Percentiles rank a stretch among this genome's conserved stretches.
Conservation (phyloP, 2,797 vertebrate species). For the Gymnoscopelus braueri region DNA sequence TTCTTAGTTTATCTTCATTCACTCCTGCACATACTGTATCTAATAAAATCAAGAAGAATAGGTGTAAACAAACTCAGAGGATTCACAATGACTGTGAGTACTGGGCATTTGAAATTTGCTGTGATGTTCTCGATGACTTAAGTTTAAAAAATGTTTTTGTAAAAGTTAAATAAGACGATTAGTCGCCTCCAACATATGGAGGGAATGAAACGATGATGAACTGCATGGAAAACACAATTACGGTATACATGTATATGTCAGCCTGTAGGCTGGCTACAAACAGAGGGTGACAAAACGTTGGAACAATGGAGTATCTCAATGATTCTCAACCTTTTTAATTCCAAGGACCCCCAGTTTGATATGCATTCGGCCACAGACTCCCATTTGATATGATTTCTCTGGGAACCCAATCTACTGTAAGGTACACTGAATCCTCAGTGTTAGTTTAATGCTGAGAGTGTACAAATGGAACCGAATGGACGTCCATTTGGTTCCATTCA, state of each 20-base stretch:
- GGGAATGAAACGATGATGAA: conserved; percentile 35
- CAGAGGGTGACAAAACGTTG: conserved; percentile 9
- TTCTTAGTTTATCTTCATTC: conserved; percentile 1
- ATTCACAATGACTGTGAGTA: conserved; percentile 28
- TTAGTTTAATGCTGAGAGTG: no score
- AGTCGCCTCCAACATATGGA: conserved; percentile 38
- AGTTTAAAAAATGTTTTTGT: conserved; percentile 26
- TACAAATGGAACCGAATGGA: no score
- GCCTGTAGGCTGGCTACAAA: no score
- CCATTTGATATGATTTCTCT: no score
- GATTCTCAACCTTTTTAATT: no score
- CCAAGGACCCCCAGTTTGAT: no score
- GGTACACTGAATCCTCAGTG: no score
- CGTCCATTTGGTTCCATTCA: no score
- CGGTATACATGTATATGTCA: conserved; percentile 23
- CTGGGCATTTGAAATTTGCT: conserved; percentile 24
- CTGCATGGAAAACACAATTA: conserved; percentile 36
- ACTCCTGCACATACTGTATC: conserved; percentile 36
- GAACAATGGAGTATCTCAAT: conserved; percentile 9
- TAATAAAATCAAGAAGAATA: conserved; percentile 39
- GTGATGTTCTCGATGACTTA: not conserved
- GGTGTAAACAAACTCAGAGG: conserved; percentile 47
- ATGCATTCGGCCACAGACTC: no score
- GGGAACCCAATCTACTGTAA: no score
- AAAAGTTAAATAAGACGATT: conserved; percentile 21